Conservation (phyloP, 2,113 vertebrate species). For the Pedionomus torquatus region DNA sequence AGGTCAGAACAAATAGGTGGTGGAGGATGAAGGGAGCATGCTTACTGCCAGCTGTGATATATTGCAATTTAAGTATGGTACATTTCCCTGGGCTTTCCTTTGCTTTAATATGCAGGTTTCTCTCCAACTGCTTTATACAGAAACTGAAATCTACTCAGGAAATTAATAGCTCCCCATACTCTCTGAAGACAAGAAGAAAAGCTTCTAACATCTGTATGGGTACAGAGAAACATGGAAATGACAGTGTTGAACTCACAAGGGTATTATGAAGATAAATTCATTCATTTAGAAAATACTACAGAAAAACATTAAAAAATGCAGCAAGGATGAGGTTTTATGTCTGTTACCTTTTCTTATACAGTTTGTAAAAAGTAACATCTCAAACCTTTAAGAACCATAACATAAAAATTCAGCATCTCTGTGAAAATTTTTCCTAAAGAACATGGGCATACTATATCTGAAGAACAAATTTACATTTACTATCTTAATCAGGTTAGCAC, state of each 20-base stretch:
- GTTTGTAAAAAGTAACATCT: not conserved
- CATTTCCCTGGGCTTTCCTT: not conserved
- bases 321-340: not conserved
- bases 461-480: slow-evolving; percentile 55
- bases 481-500: not conserved
- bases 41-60: not conserved
- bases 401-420: slow-evolving; percentile 2
- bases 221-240: not conserved
- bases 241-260: not conserved
- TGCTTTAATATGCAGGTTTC: not conserved
- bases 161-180: not conserved
- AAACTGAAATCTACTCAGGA: not conserved
- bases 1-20: not conserved
- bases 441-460: not conserved
- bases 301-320: not conserved
- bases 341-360: not conserved
- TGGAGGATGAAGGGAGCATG: not conserved
- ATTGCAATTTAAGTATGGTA: not conserved
- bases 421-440: not conserved
- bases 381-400: not conserved
- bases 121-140: not conserved
- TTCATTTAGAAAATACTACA: not conserved
- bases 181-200: not conserved
- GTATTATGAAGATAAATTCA: not conserved
- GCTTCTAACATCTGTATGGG: not conserved